These are phyloP conservation scores for Sebastes jordani DNA, from an alignment of 2,797 vertebrate species.

Conservation along the genomic window DNA sequence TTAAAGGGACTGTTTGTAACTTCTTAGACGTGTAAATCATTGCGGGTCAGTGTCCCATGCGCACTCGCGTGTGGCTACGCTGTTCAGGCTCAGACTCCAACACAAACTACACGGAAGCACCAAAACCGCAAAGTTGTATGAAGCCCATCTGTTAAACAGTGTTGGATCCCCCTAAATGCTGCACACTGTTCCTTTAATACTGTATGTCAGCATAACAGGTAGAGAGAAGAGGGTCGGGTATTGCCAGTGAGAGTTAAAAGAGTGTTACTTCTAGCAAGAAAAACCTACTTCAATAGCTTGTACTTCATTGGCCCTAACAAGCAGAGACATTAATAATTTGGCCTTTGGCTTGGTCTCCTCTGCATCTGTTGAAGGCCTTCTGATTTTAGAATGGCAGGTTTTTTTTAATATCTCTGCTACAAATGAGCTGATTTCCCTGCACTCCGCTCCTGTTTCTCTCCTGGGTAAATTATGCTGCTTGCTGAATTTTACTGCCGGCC, in stretches of 20 bases:
- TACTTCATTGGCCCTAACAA: constrained; percentile 33
- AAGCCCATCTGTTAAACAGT: too few relatives aligned
- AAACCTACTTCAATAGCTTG: constrained; percentile 16
- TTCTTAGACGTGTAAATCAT: too few relatives aligned
- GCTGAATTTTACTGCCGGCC: constrained; percentile 65
- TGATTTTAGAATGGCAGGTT: constrained; percentile 49
- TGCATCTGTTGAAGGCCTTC: constrained; percentile 39
- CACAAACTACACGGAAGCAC: too few relatives aligned
- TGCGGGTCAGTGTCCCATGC: too few relatives aligned
- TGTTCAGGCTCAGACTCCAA: too few relatives aligned
- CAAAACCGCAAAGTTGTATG: too few relatives aligned
- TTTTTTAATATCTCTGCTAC: constrained; percentile 48
- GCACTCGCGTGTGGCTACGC: too few relatives aligned
- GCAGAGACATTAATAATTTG: constrained; percentile 46
- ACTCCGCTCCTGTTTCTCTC: constrained; percentile 38
- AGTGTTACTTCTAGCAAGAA: constrained; percentile 13
- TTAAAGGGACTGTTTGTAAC: too few relatives aligned
- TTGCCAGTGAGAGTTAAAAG: background rate
- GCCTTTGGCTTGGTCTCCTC: constrained; percentile 37
- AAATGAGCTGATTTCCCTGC: constrained; percentile 48
- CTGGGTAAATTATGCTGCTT: constrained; percentile 64
- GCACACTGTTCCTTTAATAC: background rate
- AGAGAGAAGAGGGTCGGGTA: background rate
- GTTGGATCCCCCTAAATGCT: background rate
- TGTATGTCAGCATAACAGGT: background rate